Percentiles rank a stretch among this genome's conserved stretches.
These are phyloP conservation scores for Mesitornis unicolor DNA, from an alignment of 2,113 vertebrate species.

Conservation along the genomic window DNA sequence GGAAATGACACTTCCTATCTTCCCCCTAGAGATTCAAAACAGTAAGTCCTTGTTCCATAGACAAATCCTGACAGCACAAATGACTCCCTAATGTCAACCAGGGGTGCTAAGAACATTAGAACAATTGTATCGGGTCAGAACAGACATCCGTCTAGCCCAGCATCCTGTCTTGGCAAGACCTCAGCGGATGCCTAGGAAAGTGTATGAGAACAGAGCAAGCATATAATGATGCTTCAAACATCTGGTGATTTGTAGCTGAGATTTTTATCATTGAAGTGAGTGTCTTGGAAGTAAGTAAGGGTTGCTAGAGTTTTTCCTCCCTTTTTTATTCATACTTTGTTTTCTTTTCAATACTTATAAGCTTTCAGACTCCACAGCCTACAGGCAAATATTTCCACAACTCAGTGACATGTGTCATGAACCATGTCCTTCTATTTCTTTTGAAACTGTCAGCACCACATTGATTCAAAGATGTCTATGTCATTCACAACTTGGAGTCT, in stretches of 20 bases:
- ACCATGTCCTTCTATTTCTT: neutral
- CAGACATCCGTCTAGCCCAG: conserved; percentile 57
- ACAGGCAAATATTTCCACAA: neutral
- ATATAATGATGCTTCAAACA: conserved; percentile 7
- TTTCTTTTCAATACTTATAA: neutral
- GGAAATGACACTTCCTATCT: conserved; percentile 1
- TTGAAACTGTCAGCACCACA: neutral
- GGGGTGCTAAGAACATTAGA: conserved; percentile 15
- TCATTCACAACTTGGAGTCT: neutral
- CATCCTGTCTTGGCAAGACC: conserved; percentile 32
- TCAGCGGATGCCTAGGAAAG: neutral
- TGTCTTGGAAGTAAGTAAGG: neutral
- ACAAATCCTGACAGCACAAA: neutral
- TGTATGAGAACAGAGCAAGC: neutral
- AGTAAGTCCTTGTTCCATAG: neutral
- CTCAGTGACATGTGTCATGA: neutral
- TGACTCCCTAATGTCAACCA: neutral
- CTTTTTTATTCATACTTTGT: neutral
- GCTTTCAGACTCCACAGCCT: neutral
- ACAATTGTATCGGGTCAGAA: conserved; percentile 51
- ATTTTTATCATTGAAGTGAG: neutral
- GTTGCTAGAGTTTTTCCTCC: neutral
- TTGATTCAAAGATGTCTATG: neutral
- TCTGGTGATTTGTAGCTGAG: conserved; percentile 8
- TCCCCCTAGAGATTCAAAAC: neutral